These are phyloP conservation scores for Nesoenas mayeri DNA, from an alignment of 2,113 vertebrate species.

Conservation along the genomic window DNA sequence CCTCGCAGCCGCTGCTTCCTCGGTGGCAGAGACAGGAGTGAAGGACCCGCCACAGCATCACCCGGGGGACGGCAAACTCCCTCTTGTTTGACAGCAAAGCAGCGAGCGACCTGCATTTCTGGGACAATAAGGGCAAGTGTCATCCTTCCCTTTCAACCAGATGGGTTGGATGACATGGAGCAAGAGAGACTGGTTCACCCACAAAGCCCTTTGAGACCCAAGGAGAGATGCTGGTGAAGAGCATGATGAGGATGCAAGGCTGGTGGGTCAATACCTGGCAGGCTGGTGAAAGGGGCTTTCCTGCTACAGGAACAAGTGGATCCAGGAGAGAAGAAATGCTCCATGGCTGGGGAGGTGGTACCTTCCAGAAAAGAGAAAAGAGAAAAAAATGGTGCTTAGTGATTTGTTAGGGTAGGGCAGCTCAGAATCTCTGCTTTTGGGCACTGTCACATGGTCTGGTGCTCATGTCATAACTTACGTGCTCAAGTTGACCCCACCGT, in stretches of 20 bases:
- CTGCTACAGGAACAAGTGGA: rapidly evolving
- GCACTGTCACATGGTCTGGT: not conserved
- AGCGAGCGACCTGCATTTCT: rapidly evolving
- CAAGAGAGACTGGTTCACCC: rapidly evolving
- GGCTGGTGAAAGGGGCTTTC: not conserved
- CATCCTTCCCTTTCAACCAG: not conserved
- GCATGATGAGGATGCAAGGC: rapidly evolving
- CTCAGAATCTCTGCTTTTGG: not conserved
- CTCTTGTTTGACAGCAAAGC: rapidly evolving
- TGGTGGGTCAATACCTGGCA: not conserved
- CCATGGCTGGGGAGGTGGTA: not conserved
- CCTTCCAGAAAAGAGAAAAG: not conserved
- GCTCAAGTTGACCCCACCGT: not conserved
- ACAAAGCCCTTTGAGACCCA: rapidly evolving
- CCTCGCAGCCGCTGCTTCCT: not conserved
- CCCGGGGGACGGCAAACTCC: not conserved
- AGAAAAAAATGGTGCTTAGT: not conserved
- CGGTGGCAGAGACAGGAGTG: rapidly evolving
- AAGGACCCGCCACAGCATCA: rapidly evolving
- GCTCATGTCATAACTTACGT: not conserved
- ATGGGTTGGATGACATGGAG: rapidly evolving
- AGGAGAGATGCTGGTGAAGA: not conserved
- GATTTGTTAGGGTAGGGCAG: not conserved
- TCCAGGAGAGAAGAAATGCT: not conserved
- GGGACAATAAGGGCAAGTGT: rapidly evolving